Percentiles rank a stretch among this genome's conserved stretches.
Conservation (phyloP, 1,140 invertebrate species). For the Linepithema humile region DNA sequence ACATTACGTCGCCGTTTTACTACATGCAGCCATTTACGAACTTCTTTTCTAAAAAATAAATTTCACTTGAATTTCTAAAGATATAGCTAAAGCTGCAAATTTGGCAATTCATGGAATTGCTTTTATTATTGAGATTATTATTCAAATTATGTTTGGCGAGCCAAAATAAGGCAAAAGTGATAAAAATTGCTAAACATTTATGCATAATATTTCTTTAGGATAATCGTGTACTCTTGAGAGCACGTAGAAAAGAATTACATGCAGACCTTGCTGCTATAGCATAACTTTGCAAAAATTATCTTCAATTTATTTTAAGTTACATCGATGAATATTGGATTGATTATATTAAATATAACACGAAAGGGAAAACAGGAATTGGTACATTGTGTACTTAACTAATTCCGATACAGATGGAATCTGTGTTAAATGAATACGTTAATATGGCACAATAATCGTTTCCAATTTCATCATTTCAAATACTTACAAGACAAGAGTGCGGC, state of each 20-base stretch:
- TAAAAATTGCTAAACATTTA: constrained; percentile 25
- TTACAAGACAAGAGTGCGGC: neutral
- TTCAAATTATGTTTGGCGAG: neutral
- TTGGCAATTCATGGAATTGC: neutral
- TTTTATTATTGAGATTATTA: constrained; percentile 8
- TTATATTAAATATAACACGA: constrained; percentile 49
- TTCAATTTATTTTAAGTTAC: constrained; percentile 4
- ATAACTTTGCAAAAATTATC: constrained; percentile 40
- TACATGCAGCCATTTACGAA: neutral
- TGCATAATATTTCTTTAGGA: constrained; percentile 30
- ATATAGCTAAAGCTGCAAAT: no score
- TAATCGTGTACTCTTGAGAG: neutral
- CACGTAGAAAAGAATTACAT: no score
- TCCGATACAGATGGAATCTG: neutral
- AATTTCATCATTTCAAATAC: neutral
- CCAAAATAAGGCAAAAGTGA: neutral
- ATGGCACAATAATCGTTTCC: neutral
- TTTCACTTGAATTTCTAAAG: constrained; percentile 9
- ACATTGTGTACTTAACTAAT: constrained; percentile 68
- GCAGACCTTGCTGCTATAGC: no score
- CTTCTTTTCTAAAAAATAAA: constrained; percentile 7
- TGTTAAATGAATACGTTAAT: neutral
- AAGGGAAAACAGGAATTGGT: constrained; percentile 63
- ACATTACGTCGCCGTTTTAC: neutral
- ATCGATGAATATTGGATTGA: neutral